Base-by-base conservation (phyloP, 2,113 vertebrate species). In the Vicugna pacos region DNA sequence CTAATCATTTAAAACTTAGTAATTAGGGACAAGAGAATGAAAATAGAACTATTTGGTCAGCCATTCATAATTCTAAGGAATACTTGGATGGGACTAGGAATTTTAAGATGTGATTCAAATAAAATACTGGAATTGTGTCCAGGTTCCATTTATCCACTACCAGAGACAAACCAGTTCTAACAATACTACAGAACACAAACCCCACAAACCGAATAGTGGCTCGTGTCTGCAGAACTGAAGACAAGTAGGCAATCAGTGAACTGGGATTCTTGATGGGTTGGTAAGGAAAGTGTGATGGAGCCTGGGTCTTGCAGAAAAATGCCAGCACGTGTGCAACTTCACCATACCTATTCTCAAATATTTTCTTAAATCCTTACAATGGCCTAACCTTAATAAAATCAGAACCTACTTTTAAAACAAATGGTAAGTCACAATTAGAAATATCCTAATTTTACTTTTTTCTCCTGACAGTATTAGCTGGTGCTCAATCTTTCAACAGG, bases 1-100 rank as follows among this genome's bases (percentile, higher is more conserved):
- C 38, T 76, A 92, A 48, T 9, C 35, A 95, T 65, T 75, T 14
- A 24, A 75, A 50, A 93, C 65, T 24, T 5, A 19, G 19, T 50
- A 93, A 92, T 84, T 52, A 87, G 7, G 11, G 89, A 88, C 87
- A 80, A 79, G n/a, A 82, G 14, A 94, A 89, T 87, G 32, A 82
- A 93, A 92, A 81, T 12, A 56, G 42, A 81, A 52, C 10, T 35
- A 62, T 69, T n/a, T 82, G 24, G 48, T 30, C 75, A 81, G 3
- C 48, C 20, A 67, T 19, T 91, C 93, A 54, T 26, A 87, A 89
- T 42, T 17, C 17, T 65, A 89, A 75, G 79, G 58, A 83, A 52
- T n/a, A 91, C 14, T 95, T 62, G 54, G 42, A 67, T 30, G 15
- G n/a, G 82, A 73, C 32, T 3, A n/a, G 50, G 73, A 82, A 91